Evolutionary conservation across 2,797 vertebrate species (phyloP), one percentile per base, ranked within the genome.

Genomic region (Morelia viridis): DNA sequence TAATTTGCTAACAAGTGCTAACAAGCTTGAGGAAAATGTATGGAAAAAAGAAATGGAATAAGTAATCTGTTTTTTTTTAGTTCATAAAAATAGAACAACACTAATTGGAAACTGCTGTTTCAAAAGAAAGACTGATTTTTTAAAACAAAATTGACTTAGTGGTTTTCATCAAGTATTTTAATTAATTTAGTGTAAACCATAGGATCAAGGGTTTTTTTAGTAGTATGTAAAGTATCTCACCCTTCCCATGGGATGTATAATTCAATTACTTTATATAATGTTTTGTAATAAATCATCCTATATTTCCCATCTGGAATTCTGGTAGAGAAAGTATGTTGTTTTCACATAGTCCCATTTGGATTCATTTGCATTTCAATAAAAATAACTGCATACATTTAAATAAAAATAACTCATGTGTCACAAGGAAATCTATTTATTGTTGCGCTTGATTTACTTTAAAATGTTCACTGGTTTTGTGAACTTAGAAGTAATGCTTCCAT

Each of bases 181-280:
- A 98, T 98, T 98, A 97, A 98, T 98, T 97, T 94, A 96, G 94
- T 92, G 92, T 95, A 96, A 95, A 96, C 97, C 92, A 93, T 87
- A 93, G 97, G 17, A 97, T 96, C 97, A 91, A 93, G 96, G 11
- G 22, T 87, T 87, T 96, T 96, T 96, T 95, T 97, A 95, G 94
- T 96, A 97, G 85, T 93, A 95, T 95, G 31, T 90, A 96, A 95
- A 93, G 85, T 96, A 94, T 96, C 88, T 87, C 31, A 58, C 92
- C 92, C 92, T 96, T 97, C 95, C 95, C 94, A 87, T 96, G 96
- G 93, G 97, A 97, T 93, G 87, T 93, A 96, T 96, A 96, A 98
- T 97, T 97, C 95, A 97, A 97, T 98, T 97, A 97, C 92, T 96
- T 97, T 96, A 94, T 95, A 90, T 95, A 95, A 96, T 95, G 94